Percentiles rank a stretch among this genome's conserved stretches.
Evolutionary conservation across 2,888 invertebrate species (phyloP).

Genomic region (Vanessa cardui): DNA sequence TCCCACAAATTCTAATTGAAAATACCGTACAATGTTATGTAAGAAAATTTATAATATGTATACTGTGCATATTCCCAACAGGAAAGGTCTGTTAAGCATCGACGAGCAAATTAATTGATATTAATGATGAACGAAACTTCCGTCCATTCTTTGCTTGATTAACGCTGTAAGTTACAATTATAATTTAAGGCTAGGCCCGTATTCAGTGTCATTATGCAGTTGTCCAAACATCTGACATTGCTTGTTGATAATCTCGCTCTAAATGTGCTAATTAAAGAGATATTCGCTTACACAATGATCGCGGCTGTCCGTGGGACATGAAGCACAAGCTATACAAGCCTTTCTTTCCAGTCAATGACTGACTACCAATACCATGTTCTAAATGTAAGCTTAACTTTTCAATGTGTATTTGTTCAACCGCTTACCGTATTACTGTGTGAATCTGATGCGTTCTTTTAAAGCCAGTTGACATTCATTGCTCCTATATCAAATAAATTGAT

Average conservation of each 20-base stretch:
- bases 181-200: constrained; percentile 41
- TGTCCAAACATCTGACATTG: constrained; percentile 65
- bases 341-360: constrained; percentile 68
- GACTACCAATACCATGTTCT: constrained; percentile 69
- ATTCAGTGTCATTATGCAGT: constrained; percentile 70
- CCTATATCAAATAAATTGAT: constrained; percentile 18
- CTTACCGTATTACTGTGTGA: constrained; percentile 42
- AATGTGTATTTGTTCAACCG: constrained; percentile 67
- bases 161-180: constrained; percentile 42
- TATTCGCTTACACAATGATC: constrained; percentile 73
- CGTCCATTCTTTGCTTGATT: constrained; percentile 43
- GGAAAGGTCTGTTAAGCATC: constrained; percentile 39
- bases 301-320: constrained; percentile 64
- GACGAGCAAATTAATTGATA: constrained; percentile 41
- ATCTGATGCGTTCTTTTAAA: background rate
- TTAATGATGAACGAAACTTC: constrained; percentile 42
- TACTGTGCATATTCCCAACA: constrained; percentile 17
- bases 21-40: background rate
- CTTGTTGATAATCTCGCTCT: constrained; percentile 72
- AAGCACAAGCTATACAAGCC: constrained; percentile 58
- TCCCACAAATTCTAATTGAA: background rate
- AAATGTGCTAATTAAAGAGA: constrained; percentile 79
- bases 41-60: constrained; percentile 14
- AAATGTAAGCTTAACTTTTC: constrained; percentile 65
- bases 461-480: constrained; percentile 45